Percentiles rank a stretch among this genome's conserved stretches.
These are phyloP conservation scores for Himantopus leucocephalus DNA, from an alignment of 2,113 vertebrate species.

Conservation along the genomic window DNA sequence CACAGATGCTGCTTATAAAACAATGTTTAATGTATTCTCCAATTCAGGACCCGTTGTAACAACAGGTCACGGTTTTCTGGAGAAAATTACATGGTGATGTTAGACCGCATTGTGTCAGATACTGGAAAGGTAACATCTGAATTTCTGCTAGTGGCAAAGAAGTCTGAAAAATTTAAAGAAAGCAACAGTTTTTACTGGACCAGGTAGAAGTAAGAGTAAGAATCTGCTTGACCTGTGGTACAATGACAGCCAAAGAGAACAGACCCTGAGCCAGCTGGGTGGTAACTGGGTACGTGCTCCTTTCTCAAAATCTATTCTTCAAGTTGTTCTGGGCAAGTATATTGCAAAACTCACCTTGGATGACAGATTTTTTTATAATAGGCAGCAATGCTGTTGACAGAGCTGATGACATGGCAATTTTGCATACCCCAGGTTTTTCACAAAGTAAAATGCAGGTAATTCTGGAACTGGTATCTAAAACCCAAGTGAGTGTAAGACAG, in stretches of 20 bases:
- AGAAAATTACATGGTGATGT: not conserved
- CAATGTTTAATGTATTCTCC: not conserved
- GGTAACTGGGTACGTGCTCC: not conserved
- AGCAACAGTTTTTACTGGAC: not conserved
- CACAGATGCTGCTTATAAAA: not conserved
- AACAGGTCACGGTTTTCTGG: fast-evolving
- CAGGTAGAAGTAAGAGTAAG: not conserved
- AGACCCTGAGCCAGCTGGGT: not conserved
- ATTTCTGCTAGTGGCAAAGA: not conserved
- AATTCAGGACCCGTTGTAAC: not conserved
- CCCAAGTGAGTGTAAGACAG: not conserved
- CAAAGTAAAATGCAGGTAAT: not conserved
- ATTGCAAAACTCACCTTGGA: not conserved
- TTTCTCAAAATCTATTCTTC: not conserved
- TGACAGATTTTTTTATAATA: not conserved
- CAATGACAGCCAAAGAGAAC: not conserved
- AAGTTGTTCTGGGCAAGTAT: not conserved
- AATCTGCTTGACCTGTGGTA: not conserved
- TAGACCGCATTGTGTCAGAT: not conserved
- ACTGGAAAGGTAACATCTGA: not conserved
- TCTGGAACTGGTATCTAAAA: not conserved
- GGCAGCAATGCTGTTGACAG: not conserved
- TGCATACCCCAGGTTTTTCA: not conserved
- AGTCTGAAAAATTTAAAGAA: not conserved
- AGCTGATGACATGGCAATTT: not conserved